phyloP scores from a whole-genome alignment of 2,113 vertebrate species.

The Tamias sibiricus region DNA sequence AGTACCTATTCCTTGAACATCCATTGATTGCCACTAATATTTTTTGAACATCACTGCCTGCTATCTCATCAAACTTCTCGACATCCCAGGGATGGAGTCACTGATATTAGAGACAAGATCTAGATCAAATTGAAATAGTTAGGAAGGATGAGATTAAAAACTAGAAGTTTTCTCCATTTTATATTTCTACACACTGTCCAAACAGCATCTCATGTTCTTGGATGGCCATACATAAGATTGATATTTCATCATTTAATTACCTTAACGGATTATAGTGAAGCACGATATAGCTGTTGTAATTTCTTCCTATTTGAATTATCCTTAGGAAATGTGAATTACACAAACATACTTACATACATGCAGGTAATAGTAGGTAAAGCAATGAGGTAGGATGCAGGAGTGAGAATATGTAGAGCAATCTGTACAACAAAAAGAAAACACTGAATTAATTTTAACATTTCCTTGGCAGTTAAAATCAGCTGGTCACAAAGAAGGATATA shows the following conservation, averaged over 20 bases:
- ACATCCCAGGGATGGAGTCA: not conserved
- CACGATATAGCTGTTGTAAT: not conserved
- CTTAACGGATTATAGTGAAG: not conserved
- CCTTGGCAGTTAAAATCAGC: not conserved
- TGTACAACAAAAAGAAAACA: not conserved
- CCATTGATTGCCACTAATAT: not conserved
- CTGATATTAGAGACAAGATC: not conserved
- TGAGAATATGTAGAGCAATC: not conserved
- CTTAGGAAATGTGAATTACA: not conserved
- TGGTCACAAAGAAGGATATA: not conserved
- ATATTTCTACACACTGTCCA: not conserved
- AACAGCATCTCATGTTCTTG: not conserved
- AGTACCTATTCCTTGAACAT: too few species aligned
- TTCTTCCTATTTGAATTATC: not conserved
- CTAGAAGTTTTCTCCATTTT: not conserved
- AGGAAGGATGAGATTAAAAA: not conserved
- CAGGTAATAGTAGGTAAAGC: not conserved
- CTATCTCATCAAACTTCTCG: not conserved
- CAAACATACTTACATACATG: not conserved
- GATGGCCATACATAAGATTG: not conserved
- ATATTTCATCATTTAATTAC: not conserved
- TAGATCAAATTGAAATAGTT: not conserved
- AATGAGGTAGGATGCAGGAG: not conserved
- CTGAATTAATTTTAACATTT: not conserved
- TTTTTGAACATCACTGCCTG: not conserved